These are phyloP conservation scores for Drosophila limbata DNA, from an alignment of 2,888 invertebrate species.

Conservation along the genomic window DNA sequence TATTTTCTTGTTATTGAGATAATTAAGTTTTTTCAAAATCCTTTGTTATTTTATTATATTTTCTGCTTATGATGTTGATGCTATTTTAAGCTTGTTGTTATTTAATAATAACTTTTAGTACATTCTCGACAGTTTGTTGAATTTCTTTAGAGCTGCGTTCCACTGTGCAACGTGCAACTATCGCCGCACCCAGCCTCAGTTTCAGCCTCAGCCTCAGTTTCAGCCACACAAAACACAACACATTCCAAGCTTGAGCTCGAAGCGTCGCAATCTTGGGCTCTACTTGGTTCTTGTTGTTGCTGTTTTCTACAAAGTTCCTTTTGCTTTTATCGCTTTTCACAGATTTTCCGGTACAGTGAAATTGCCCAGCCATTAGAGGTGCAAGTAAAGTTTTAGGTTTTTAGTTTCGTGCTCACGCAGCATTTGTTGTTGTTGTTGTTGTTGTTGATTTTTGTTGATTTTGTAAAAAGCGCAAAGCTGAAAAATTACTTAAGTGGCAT, in stretches of 20 bases:
- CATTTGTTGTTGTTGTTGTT: slow-evolving; percentile 27
- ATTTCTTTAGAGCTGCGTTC: background rate
- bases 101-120: background rate
- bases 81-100: too few relatives aligned
- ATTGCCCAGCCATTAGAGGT: slow-evolving; percentile 39
- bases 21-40: too few relatives aligned
- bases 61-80: too few relatives aligned
- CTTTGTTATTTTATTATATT: too few relatives aligned
- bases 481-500: slow-evolving; percentile 61
- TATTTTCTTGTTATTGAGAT: too few relatives aligned
- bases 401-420: slow-evolving; percentile 25
- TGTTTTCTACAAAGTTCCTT: slow-evolving; percentile 43
- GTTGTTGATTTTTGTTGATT: slow-evolving; percentile 33
- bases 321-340: slow-evolving; percentile 78
- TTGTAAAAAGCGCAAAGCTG: slow-evolving; percentile 31
- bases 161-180: slow-evolving; percentile 43
- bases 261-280: slow-evolving; percentile 54
- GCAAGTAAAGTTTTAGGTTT: slow-evolving; percentile 50
- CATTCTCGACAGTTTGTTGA: background rate
- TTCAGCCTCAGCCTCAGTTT: slow-evolving; percentile 21
- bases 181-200: slow-evolving; percentile 51
- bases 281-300: slow-evolving; percentile 11
- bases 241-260: slow-evolving; percentile 58
- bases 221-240: slow-evolving; percentile 14
- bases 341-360: slow-evolving; percentile 72